Evolutionary conservation across 2,888 invertebrate genomes (phyloP).

Genomic region (Sphaeridia pumilis): DNA sequence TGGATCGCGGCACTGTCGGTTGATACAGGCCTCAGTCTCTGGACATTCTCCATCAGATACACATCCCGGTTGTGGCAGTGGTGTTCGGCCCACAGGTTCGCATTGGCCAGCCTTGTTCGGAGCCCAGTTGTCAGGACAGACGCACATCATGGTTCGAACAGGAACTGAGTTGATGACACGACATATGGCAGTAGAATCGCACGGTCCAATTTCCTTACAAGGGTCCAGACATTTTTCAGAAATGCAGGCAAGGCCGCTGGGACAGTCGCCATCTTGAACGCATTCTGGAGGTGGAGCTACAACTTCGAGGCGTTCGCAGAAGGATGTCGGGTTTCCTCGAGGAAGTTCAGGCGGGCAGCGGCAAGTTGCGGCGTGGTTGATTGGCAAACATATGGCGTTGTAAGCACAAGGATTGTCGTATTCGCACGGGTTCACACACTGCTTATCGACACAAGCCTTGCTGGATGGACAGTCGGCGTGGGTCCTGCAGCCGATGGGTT

Average conservation of each 20-base stretch:
- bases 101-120: constrained; percentile 69
- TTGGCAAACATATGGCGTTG: constrained; percentile 67
- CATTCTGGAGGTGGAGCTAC: constrained; percentile 51
- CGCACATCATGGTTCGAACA: constrained; percentile 75
- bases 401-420: constrained; percentile 61
- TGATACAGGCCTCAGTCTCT: constrained; percentile 67
- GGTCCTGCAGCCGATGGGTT: constrained; percentile 63
- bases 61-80: constrained; percentile 44
- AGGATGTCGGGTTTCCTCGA: constrained; percentile 64
- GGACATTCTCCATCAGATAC: constrained; percentile 63
- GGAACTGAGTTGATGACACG: constrained; percentile 73
- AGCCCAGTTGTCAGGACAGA: constrained; percentile 73
- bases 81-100: constrained; percentile 45
- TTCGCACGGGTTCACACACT: constrained; percentile 68
- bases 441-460: constrained; percentile 57
- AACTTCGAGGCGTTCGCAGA: constrained; percentile 38
- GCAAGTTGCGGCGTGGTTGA: constrained; percentile 69
- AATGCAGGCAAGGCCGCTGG: constrained; percentile 67
- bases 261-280: constrained; percentile 64
- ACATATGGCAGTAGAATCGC: constrained; percentile 61
- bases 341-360: constrained; percentile 69
- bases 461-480: constrained; percentile 67
- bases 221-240: constrained; percentile 65
- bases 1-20: constrained; percentile 72
- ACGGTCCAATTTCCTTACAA: constrained; percentile 62